phyloP scores from a whole-genome alignment of 1,140 invertebrate species.

The Polypedilum vanderplanki region DNA sequence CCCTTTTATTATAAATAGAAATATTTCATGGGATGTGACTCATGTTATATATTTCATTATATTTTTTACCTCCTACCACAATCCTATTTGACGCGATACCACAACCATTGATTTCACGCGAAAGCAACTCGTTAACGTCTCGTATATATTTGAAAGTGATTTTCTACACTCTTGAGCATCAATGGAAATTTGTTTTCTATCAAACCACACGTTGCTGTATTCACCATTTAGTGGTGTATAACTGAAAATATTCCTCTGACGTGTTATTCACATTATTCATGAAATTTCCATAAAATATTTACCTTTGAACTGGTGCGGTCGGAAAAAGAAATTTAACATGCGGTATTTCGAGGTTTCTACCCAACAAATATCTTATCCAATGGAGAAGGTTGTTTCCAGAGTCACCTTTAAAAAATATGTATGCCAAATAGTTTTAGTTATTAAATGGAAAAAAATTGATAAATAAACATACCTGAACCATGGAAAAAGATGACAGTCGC shows the following conservation, averaged over 20 bases:
- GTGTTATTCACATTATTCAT: slow-evolving; percentile 41
- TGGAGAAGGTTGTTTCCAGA: slow-evolving; percentile 53
- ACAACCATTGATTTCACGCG: slow-evolving; percentile 50
- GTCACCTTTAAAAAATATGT: slow-evolving; percentile 48
- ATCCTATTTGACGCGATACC: slow-evolving; percentile 60
- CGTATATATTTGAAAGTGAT: slow-evolving; percentile 52
- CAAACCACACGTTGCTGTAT: slow-evolving; percentile 65
- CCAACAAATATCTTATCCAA: slow-evolving; percentile 56
- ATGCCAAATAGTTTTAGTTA: slow-evolving; percentile 28
- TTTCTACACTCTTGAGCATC: slow-evolving; percentile 52
- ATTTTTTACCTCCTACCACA: slow-evolving; percentile 49
- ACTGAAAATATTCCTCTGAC: slow-evolving; percentile 38
- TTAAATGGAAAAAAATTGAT: not conserved
- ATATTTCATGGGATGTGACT: slow-evolving; percentile 29
- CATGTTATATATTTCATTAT: not conserved
- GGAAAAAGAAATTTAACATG: slow-evolving; percentile 65
- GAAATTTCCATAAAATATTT: slow-evolving; percentile 54
- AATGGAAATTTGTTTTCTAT: slow-evolving; percentile 52
- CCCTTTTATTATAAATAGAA: slow-evolving; percentile 57
- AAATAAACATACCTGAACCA: slow-evolving; percentile 49
- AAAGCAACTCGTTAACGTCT: slow-evolving; percentile 52
- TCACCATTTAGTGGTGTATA: slow-evolving; percentile 53
- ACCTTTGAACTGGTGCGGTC: slow-evolving; percentile 59
- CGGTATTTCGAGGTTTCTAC: slow-evolving; percentile 54
- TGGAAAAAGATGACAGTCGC: slow-evolving; percentile 56